Base-by-base conservation (phyloP, 2,113 vertebrate species). In the Brienomyrus brachyistius region DNA sequence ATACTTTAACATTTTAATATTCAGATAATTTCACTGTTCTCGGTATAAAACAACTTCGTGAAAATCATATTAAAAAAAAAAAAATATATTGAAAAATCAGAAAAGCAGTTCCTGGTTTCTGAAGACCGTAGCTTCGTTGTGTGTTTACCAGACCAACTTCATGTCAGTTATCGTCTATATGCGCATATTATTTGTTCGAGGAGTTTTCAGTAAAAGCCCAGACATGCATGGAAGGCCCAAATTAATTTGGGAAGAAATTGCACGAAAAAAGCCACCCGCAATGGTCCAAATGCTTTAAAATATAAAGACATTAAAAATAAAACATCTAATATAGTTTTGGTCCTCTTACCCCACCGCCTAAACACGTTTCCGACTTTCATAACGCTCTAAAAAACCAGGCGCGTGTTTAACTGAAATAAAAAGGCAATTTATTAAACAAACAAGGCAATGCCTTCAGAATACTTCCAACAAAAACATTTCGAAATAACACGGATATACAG, bases 401-500 rank as follows among this genome's bases (percentile, higher is more conserved):
- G 93, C 94, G 92, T 93, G 91, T 95, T 95, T 96, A 97, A 96
- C 96, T 98, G 96, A 96, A 97, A 97, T 95, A 95, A 96, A 98
- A 99, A 96, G 97, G 96, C 96, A 95, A 99, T 99, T 96, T 99
- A 98, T 98, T 98, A 98, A 98, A 99, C 97, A 98, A 97, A 98
- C 96, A 98, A 97, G 97, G 96, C 96, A 96, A 94, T 96, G 97
- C 97, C 97, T 98, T 98, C 96, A 96, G 95, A 96, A 96, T 97
- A 98, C 96, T 97, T 96, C 96, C 95, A 97, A 98, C 95, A 98
- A 97, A 96, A 94, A 91, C 31, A 96, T 95, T 96, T 96, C 95
- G 96, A 97, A 97, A 98, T 96, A 97, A 95, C 97, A 97, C 96
- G 96, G 95, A 96, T 98, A 98, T 97, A 98, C 97, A 98, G 95